These are phyloP conservation scores for Rhamnusium bicolor DNA, from an alignment of 2,888 invertebrate species.

Conservation along the genomic window DNA sequence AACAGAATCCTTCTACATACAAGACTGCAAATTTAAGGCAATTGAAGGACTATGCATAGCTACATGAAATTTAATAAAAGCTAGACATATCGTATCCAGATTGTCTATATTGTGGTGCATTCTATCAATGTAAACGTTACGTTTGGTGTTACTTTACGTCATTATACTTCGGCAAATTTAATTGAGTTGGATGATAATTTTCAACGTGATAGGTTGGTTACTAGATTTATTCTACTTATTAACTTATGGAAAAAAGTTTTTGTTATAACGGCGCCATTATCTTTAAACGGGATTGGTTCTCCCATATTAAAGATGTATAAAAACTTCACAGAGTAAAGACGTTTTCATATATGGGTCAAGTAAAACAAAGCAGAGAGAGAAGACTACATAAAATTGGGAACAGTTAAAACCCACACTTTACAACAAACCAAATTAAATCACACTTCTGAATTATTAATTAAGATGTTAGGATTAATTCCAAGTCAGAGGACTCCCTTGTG, in stretches of 20 bases:
- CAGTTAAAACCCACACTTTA: no score
- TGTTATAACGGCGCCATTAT: not conserved
- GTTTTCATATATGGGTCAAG: no score
- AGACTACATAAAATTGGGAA: no score
- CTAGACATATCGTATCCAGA: not conserved
- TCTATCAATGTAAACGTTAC: not conserved
- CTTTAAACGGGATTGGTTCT: not conserved
- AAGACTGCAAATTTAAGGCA: not conserved
- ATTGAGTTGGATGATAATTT: not conserved
- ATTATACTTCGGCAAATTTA: not conserved
- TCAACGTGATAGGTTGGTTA: not conserved
- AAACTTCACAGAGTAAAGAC: no score
- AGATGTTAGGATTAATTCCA: no score
- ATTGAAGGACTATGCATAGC: not conserved
- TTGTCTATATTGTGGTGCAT: not conserved
- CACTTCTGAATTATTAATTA: no score
- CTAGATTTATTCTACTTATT: not conserved
- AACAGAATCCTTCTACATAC: not conserved
- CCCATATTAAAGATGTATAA: no score
- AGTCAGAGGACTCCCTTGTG: no score
- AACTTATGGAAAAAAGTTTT: not conserved
- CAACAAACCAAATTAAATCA: no score
- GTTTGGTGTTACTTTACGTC: not conserved
- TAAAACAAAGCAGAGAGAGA: no score
- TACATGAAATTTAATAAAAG: not conserved